Evolutionary conservation across 2,888 invertebrate genomes (phyloP), one percentile per base, ranked within the genome.

Genomic region (Melieria omissa): DNA sequence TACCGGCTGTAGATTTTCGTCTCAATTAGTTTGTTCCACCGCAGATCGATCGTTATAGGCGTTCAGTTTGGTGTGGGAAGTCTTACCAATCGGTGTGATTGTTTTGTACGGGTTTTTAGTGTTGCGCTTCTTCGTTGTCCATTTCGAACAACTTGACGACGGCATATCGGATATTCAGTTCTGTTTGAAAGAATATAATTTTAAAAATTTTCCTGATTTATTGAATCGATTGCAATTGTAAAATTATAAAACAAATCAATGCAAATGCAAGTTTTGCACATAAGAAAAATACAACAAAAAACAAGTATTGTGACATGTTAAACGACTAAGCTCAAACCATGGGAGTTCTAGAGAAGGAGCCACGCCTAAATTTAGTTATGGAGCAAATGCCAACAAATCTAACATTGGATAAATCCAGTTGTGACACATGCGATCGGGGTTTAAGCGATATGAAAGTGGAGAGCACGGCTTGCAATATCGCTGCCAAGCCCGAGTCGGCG

Each of bases 1-100:
- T 55, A 55, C n/a, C 54, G 42, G 46, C 58, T 57, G 67, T 62
- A 29, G 68, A 72, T 72, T 68, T 71, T 62, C 46, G 57, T 29
- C 47, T 64, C 62, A 69, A 69, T 63, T 55, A 46, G 63, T 69
- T 57, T 63, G 69, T 63, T 63, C 55, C 62, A 45, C 44, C 12
- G n/a, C 55, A 45, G 61, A 75, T 75, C 74, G 78, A 79, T 77
- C 73, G 75, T 73, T 73, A 57, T 62, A 74, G 75, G 74, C 69
- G 79, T 80, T 83, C 77, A 85, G 84, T 84, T 80, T 77, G 77
- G 79, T 82, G 81, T 82, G 83, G 81, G 81, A 78, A 81, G 80
- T 81, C 83, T 83, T 78, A 72, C 78, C 76, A 78, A 82, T 77
- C 80, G 82, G 80, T 79, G 78, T 74, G 71, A 75, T 73, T 75